phyloP scores from a whole-genome alignment of 2,113 vertebrate species.

The Pardalotus punctatus region DNA sequence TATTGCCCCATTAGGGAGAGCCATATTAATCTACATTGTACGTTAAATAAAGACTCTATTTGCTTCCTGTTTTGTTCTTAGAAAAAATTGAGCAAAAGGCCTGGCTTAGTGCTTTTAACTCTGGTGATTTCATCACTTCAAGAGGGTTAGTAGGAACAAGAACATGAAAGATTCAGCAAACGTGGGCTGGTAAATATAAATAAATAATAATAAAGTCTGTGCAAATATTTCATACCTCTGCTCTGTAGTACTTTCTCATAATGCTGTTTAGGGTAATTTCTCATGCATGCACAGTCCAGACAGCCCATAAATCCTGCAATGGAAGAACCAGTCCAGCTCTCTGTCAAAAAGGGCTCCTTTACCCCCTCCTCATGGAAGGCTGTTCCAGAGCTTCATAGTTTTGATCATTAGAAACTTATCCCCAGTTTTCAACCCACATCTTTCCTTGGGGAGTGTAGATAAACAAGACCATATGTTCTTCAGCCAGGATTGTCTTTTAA shows the following conservation, averaged over 20 bases:
- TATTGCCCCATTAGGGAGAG: background rate
- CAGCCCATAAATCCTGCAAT: background rate
- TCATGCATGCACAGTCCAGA: background rate
- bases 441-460: background rate
- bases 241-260: background rate
- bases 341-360: background rate
- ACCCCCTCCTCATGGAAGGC: rapidly evolving
- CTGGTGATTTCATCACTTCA: background rate
- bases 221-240: background rate
- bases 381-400: background rate
- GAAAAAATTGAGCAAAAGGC: background rate
- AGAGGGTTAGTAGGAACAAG: background rate
- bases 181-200: background rate
- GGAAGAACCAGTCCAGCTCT: background rate
- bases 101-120: background rate
- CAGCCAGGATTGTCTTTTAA: background rate
- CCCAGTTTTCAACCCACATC: background rate
- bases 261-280: background rate
- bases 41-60: background rate
- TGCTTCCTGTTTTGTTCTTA: background rate
- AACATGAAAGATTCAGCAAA: background rate
- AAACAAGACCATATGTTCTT: background rate
- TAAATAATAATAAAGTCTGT: background rate
- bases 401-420: background rate
- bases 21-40: background rate